These are phyloP conservation scores for Rhamnusium bicolor DNA, from an alignment of 2,888 invertebrate species.

Conservation along the genomic window DNA sequence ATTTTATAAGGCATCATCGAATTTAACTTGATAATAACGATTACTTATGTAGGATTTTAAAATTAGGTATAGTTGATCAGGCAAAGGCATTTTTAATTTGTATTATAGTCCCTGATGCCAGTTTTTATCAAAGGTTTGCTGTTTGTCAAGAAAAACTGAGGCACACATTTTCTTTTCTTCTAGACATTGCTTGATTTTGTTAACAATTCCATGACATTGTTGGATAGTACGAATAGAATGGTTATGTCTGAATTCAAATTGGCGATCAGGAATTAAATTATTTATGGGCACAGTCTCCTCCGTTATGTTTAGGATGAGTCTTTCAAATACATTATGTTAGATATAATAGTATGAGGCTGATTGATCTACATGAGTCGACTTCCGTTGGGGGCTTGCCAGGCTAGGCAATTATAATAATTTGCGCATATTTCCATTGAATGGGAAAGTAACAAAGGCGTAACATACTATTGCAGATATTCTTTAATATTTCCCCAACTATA, in stretches of 20 bases:
- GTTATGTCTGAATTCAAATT: no score
- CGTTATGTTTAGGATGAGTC: no score
- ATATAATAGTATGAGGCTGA: no score
- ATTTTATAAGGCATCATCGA: background rate
- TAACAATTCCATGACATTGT: background rate
- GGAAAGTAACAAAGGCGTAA: no score
- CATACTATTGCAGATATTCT: background rate
- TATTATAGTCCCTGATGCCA: no score
- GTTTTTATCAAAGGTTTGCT: no score
- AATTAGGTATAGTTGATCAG: background rate
- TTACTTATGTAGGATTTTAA: slow-evolving; percentile 9
- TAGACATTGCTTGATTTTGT: background rate
- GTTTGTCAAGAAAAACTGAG: no score
- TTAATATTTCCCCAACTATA: no score
- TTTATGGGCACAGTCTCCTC: no score
- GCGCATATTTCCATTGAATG: background rate
- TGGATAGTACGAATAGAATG: background rate
- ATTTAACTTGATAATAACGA: background rate
- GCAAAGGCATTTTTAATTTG: background rate
- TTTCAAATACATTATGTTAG: no score
- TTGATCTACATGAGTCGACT: background rate
- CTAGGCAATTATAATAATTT: background rate
- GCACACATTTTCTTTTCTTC: background rate
- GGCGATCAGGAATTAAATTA: no score
- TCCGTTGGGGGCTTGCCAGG: background rate